A percentile compares a stretch with the other conserved stretches of the same genome.
Evolutionary conservation across 2,113 vertebrate genomes (phyloP).

Genomic region (Rhea americana): DNA sequence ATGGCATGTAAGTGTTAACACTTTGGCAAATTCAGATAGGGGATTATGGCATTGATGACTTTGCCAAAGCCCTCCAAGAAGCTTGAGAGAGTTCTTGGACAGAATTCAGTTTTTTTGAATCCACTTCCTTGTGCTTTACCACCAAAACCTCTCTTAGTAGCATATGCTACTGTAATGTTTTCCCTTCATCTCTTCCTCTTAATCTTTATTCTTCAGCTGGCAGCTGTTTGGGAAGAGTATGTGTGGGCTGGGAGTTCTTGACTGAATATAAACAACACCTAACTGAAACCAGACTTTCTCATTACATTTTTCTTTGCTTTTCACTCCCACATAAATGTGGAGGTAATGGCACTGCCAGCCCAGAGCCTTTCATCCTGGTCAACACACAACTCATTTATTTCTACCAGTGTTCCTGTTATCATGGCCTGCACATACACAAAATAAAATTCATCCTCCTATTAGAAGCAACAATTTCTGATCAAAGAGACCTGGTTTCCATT

Average conservation of each 20-base stretch:
- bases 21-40: not conserved
- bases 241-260: constrained; percentile 38
- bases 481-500: fast-evolving
- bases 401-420: not conserved
- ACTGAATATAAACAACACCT: constrained; percentile 27
- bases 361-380: not conserved
- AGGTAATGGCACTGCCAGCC: not conserved
- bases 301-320: constrained; percentile 21
- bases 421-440: not conserved
- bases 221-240: not conserved
- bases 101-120: not conserved
- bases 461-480: not conserved
- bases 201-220: constrained; percentile 15
- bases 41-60: not conserved
- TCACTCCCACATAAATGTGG: not conserved
- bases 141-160: not conserved
- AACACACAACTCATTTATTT: not conserved
- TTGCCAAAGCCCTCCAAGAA: not conserved
- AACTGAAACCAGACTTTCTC: constrained; percentile 53
- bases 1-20: not conserved
- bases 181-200: not conserved
- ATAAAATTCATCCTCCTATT: not conserved
- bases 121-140: not conserved
- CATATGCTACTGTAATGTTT: not conserved
- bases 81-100: not conserved